Evolutionary conservation across 2,113 vertebrate genomes (phyloP), one percentile per base, ranked within the genome.

Genomic region (Thalassarche chlororhynchos): DNA sequence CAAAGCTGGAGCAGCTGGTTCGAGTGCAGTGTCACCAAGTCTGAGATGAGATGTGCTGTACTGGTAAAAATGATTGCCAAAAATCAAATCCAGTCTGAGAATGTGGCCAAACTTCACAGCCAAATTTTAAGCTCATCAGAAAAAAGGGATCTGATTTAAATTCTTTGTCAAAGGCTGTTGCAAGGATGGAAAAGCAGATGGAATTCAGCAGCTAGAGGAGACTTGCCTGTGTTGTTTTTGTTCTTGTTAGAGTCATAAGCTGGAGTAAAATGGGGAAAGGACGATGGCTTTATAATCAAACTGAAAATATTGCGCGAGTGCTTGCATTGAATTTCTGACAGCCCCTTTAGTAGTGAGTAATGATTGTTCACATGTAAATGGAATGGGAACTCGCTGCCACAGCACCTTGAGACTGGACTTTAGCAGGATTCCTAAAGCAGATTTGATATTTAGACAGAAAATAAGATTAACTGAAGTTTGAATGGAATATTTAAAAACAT

Each of bases 1-100:
- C 85, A 88, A 87, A 94, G 87, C 71, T 80, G 32, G 46, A 90
- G 62, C 95, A 95, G 70, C 82, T 96, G 93, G 31, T 62, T 93
- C 2, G 36, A 90, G 54, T 69, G 70, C 40, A 76, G 31, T 54
- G 75, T 79, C 82, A 85, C 87, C 52, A 74, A 46, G 32, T 65
- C 71, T 70, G 78, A 83, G 93, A 77, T 94, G 52, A 91, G 49
- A 85, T 83, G 54, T 79, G 66, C 34, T 5, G 16, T 57, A 36
- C 24, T 82, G 70, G 82, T 95, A 72, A 87, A 87, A 94, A 85
- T 25, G 10, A 49, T 77, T 75, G 66, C 90, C 49, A 85, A 64
- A 75, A 90, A 36, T 85, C 52, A 65, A 61, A 82, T 90, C 75
- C 65, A 51, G 31, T 49, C 54, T 31, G 78, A 94, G 31, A 71